phyloP scores from a whole-genome alignment of 2,113 vertebrate genomes.

The Tor tambroides region DNA sequence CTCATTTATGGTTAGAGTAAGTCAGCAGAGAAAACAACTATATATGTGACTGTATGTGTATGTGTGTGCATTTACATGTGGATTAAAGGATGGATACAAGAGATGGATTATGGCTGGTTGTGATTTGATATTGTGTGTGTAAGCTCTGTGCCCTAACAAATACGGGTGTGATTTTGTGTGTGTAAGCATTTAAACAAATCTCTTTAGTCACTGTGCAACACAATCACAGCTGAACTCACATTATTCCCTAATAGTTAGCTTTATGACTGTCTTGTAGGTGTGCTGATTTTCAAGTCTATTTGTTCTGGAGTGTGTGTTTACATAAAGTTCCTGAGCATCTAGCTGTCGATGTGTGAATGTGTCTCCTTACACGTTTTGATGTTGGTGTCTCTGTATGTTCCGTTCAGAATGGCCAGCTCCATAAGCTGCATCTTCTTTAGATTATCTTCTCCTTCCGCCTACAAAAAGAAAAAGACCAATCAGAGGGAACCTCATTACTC shows the following conservation, averaged over 20 bases:
- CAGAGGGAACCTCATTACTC: not conserved
- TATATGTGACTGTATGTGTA: not conserved
- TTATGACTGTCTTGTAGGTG: not conserved
- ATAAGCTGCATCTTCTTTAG: conserved; percentile 87
- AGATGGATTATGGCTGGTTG: not conserved
- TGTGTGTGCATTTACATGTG: not conserved
- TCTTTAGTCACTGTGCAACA: conserved; percentile 1
- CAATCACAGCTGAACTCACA: conserved; percentile 9
- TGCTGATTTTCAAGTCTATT: not conserved
- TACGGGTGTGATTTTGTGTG: not conserved
- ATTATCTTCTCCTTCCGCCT: conserved; percentile 85
- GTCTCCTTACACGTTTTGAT: conserved; percentile 78
- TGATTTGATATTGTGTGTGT: not conserved
- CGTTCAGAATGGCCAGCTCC: conserved; percentile 84
- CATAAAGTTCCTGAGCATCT: not conserved
- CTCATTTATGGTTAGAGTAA: not conserved
- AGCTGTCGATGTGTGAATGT: conserved; percentile 5
- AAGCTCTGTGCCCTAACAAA: not conserved
- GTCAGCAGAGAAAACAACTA: not conserved
- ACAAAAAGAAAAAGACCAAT: conserved; percentile 9
- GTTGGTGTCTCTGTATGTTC: conserved; percentile 85
- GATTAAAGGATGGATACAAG: not conserved
- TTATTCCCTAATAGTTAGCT: not conserved
- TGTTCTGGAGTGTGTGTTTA: not conserved
- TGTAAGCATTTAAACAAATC: conserved; percentile 12